Base-by-base conservation (phyloP, 2,888 invertebrate species). In the Papilio demoleus region DNA sequence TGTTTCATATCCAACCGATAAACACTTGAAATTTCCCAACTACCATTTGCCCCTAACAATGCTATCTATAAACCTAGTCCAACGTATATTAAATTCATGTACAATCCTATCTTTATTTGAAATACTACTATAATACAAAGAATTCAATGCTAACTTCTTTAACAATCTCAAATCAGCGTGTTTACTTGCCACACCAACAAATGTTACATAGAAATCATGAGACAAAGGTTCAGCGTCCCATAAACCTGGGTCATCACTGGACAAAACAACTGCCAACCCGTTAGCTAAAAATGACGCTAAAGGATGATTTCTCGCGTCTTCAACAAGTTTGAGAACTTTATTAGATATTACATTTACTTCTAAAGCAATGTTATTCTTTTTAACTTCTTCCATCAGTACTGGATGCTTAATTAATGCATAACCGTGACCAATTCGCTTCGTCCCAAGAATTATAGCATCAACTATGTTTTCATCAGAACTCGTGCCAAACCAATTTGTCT, bases 341-440 rank as follows among this genome's bases (percentile, higher is more conserved):
- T 97, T 97, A 0, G 97, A 97, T 70, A 97, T 93, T 0, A 97
- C 96, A 84, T 95, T 96, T 0, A 97, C 90, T 87, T 97, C 97
- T 19, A 97, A 85, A 1, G 95, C 95, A 65, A 97, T 96, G 38
- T 93, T 84, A 50, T 90, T 87, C 68, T 93, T 90, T 74, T 93
- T 94, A 0, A 94, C 90, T 72, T 94, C 84, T 67, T 95, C 85
- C 77, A 95, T 79, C 0, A 96, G 83, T 4, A 93, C 74, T 0
- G 97, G 97, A 85, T 97, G 97, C 79, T 96, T 96, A 5, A 91
- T 79, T 11, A 97, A 77, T 4, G 95, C 96, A 77, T 94, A 97
- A 9, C 95, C 97, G 73, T 97, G 97, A 0, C 97, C 97, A 71
- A 97, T 95, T 31, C 97, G 93, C 75, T 94, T 94, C 0, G 95